Base-by-base conservation (phyloP, 2,113 vertebrate genomes). In the Cyprinus carpio region DNA sequence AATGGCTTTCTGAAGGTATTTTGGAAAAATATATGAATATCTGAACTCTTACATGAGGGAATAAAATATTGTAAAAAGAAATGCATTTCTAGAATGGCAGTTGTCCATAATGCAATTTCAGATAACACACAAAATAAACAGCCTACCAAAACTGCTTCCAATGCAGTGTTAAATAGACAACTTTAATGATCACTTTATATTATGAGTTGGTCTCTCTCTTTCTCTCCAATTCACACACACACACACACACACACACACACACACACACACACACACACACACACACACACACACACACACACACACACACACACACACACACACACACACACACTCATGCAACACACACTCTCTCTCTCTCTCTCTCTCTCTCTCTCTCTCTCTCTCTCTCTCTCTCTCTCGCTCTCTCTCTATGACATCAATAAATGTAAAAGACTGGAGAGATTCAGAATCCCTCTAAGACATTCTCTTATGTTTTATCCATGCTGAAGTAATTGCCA, bases 401-500 rank as follows among this genome's bases (percentile, higher is more conserved):
- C 16, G n/a, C 18, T 58, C 7, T 34, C 18, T 82, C 29, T 54
- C 4, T 31, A 40, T 10, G 12, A 1, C 58, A 51, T 71, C 34
- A 65, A 77, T 76, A 85, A 71, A 67, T 85, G 64, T 34, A 34
- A 40, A 67, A 58, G 54, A 77, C 64, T 43, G 65, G 25, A 58
- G 1, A 54, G n/a, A 75, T 76, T n/a, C 27, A 18, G 34, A 40
- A 64, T 60, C 76, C 74, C 58, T 87, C 2, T 51, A 82, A 86
- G 54, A 16, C 71, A 16, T 74, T 69, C 25, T 20, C 34, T 16
- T 74, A 8, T 69, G 34, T 75, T 81, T 84, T 31, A 62, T 84
- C 67, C n/a, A 37, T 83, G 79, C 60, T 58, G 71, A n/a, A 75
- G 69, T 78, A 88, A 90, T 78, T 81, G 60, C 58, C 85, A 67